Evolutionary conservation across 2,113 vertebrate species (phyloP).

Genomic region (Herpailurus yagouaroundi): DNA sequence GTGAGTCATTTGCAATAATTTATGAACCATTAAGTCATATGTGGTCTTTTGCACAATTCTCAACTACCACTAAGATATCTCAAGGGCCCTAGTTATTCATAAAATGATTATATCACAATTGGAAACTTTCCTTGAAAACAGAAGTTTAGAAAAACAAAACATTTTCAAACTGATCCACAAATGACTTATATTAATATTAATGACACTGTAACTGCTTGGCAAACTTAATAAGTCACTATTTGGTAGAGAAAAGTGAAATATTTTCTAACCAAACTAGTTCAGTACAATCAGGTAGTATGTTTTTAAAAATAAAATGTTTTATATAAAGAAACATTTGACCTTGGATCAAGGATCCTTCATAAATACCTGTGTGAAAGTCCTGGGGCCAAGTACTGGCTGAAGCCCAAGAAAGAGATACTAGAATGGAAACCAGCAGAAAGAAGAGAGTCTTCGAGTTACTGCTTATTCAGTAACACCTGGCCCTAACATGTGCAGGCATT

Average conservation of each 20-base stretch:
- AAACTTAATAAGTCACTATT: neutral
- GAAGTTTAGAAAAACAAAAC: constrained; percentile 6
- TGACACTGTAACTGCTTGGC: neutral
- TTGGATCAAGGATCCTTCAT: neutral
- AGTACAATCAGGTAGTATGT: neutral
- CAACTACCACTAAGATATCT: neutral
- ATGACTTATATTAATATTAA: neutral
- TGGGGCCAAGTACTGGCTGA: neutral
- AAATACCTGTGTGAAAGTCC: neutral
- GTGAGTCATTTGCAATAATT: neutral
- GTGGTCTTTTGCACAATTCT: neutral
- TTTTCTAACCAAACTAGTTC: constrained; percentile 26
- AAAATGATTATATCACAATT: neutral
- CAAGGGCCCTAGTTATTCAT: neutral
- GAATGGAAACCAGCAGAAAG: neutral
- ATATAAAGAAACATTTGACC: neutral
- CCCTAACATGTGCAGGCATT: neutral
- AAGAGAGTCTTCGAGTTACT: neutral
- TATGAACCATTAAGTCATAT: neutral
- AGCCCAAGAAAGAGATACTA: neutral
- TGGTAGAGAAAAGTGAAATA: neutral
- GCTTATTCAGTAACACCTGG: neutral
- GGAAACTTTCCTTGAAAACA: constrained; percentile 29
- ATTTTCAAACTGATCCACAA: neutral
- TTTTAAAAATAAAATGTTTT: neutral